Evolutionary conservation across 2,113 vertebrate species (phyloP).

Genomic region (Vidua chalybeata): DNA sequence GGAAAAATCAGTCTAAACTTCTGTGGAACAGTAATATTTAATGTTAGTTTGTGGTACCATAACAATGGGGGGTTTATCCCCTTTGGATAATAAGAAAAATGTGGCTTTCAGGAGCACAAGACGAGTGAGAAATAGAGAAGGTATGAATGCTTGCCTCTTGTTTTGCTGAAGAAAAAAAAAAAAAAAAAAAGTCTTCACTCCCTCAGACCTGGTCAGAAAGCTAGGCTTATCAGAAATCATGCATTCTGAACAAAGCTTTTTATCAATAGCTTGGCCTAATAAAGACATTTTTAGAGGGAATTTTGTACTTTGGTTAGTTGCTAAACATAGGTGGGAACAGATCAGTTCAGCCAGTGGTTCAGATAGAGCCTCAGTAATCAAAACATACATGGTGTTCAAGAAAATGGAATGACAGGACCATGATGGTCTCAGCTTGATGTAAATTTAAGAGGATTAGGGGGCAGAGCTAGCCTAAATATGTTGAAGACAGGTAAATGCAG

Average conservation of each 20-base stretch:
- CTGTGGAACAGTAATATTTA: not conserved
- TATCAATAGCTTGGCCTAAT: not conserved
- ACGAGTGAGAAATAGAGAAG: not conserved
- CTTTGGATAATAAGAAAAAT: not conserved
- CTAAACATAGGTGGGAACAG: not conserved
- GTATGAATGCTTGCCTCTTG: not conserved
- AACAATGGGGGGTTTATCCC: fast-evolving
- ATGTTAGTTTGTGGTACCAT: not conserved
- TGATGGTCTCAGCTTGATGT: not conserved
- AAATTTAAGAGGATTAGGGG: not conserved
- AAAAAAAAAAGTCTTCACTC: not conserved
- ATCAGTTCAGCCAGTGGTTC: not conserved
- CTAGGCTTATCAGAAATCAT: not conserved
- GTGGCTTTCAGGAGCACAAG: not conserved
- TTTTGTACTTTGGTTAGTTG: not conserved
- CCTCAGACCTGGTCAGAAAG: not conserved
- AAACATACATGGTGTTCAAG: not conserved
- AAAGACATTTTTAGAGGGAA: not conserved
- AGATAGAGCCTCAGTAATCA: not conserved
- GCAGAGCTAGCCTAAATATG: not conserved
- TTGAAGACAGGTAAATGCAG: not conserved
- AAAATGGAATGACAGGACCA: not conserved
- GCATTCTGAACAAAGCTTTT: not conserved
- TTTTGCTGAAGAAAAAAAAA: not conserved
- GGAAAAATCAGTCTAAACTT: not conserved